phyloP scores from a whole-genome alignment of 2,888 invertebrate genomes.

The Phyto melanocephala region DNA sequence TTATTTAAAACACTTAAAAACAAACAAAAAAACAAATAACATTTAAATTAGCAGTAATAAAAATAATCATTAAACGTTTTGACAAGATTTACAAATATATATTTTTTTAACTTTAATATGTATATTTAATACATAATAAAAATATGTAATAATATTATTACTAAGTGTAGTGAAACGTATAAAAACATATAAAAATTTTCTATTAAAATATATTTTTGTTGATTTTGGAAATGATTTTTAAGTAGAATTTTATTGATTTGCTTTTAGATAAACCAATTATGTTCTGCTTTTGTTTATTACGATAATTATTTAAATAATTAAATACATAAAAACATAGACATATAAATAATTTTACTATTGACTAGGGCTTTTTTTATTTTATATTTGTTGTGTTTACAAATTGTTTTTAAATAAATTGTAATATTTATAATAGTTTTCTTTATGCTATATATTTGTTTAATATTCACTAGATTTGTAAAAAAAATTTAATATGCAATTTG shows the following conservation, averaged over 20 bases:
- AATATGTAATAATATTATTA: too few relatives aligned
- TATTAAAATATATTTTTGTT: background rate
- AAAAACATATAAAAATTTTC: constrained; percentile 7
- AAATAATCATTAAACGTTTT: constrained; percentile 37
- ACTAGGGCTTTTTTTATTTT: constrained; percentile 72
- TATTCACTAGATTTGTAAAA: constrained; percentile 53
- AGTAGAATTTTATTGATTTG: constrained; percentile 20
- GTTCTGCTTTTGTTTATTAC: constrained; percentile 17
- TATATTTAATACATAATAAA: too few relatives aligned
- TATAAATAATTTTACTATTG: constrained; percentile 77
- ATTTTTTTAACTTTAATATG: background rate
- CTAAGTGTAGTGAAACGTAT: too few relatives aligned
- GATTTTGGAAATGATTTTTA: background rate
- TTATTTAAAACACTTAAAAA: constrained; percentile 60
- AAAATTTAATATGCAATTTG: constrained; percentile 21
- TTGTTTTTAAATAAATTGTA: constrained; percentile 30
- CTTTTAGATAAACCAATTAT: constrained; percentile 48
- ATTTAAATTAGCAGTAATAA: constrained; percentile 31
- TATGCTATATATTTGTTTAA: background rate
- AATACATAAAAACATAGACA: constrained; percentile 49
- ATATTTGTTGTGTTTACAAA: constrained; percentile 37
- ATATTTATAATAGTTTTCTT: background rate
- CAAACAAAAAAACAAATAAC: constrained; percentile 54
- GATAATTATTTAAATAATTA: constrained; percentile 28
- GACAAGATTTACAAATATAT: constrained; percentile 30